Evolutionary conservation across 2,888 invertebrate species (phyloP).

Genomic region (Andricus quercusramuli): DNA sequence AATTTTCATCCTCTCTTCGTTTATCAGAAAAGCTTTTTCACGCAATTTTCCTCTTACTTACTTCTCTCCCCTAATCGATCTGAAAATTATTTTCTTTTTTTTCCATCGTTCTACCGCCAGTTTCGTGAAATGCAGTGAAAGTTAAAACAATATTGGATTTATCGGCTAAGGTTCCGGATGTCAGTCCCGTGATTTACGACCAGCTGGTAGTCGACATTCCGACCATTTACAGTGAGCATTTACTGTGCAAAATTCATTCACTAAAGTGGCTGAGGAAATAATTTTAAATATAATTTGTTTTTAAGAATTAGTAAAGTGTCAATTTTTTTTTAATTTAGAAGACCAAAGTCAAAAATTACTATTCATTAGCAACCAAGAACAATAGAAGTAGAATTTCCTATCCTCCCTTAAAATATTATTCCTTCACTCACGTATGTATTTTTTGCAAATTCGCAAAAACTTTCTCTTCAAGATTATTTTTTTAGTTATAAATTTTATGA

Average conservation of each 20-base stretch:
- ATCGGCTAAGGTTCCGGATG: constrained; percentile 65
- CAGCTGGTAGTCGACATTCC: constrained; percentile 53
- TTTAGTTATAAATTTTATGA: too few relatives aligned
- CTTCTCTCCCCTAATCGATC: background rate
- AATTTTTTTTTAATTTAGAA: too few relatives aligned
- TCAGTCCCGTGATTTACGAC: constrained; percentile 58
- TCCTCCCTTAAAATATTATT: too few relatives aligned
- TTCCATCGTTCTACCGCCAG: constrained; percentile 14
- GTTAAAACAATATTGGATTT: constrained; percentile 78
- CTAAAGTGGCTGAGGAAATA: background rate
- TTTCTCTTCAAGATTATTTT: too few relatives aligned
- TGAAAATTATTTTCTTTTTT: background rate
- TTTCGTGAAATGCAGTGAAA: constrained; percentile 71
- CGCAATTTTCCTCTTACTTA: background rate
- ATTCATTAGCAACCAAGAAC: too few relatives aligned
- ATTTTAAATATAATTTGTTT: background rate
- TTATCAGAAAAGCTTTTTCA: constrained; percentile 12
- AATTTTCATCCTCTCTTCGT: constrained; percentile 13
- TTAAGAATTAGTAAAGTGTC: background rate
- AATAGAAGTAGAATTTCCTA: too few relatives aligned
- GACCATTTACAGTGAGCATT: constrained; percentile 44
- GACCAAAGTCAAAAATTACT: too few relatives aligned
- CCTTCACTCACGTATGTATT: too few relatives aligned
- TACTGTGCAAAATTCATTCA: background rate
- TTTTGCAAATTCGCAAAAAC: too few relatives aligned